Evolutionary conservation across 2,888 invertebrate genomes (phyloP), one percentile per base, ranked within the genome.

Genomic region (Sminthurides aquaticus): DNA sequence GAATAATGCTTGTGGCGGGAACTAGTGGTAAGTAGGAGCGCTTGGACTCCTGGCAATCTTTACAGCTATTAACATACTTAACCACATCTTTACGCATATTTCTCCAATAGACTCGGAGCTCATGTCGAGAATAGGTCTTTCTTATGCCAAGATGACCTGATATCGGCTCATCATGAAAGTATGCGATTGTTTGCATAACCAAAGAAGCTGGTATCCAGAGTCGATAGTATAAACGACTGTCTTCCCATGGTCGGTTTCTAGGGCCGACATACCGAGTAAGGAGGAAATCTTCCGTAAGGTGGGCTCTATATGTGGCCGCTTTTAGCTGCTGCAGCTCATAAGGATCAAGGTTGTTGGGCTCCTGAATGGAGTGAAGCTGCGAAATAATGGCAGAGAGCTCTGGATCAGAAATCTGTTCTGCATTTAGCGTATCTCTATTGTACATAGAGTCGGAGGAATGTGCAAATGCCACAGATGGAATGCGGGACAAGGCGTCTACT

Each of bases 401-500:
- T n/a, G n/a, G n/a, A n/a, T n/a, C n/a, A n/a, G n/a, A n/a, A n/a
- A n/a, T n/a, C n/a, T n/a, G n/a, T n/a, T n/a, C n/a, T n/a, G n/a
- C n/a, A n/a, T n/a, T n/a, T n/a, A n/a, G n/a, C n/a, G n/a, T n/a
- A n/a, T n/a, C n/a, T n/a, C n/a, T n/a, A n/a, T n/a, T n/a, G n/a
- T n/a, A n/a, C n/a, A n/a, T n/a, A n/a, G n/a, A n/a, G n/a, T n/a
- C n/a, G n/a, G n/a, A n/a, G n/a, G n/a, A n/a, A n/a, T n/a, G n/a
- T n/a, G n/a, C n/a, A n/a, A n/a, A n/a, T n/a, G n/a, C n/a, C n/a
- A n/a, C n/a, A n/a, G n/a, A n/a, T n/a, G n/a, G n/a, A n/a, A n/a
- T n/a, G n/a, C n/a, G n/a, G n/a, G n/a, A n/a, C 2, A 80, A 67
- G 0, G 76, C 73, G 66, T 81, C 80, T 0, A 79, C 79, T 0